Percentiles rank a stretch among this genome's conserved stretches.
Evolutionary conservation across 2,797 vertebrate genomes (phyloP).

Genomic region (Loriculus beryllinus): DNA sequence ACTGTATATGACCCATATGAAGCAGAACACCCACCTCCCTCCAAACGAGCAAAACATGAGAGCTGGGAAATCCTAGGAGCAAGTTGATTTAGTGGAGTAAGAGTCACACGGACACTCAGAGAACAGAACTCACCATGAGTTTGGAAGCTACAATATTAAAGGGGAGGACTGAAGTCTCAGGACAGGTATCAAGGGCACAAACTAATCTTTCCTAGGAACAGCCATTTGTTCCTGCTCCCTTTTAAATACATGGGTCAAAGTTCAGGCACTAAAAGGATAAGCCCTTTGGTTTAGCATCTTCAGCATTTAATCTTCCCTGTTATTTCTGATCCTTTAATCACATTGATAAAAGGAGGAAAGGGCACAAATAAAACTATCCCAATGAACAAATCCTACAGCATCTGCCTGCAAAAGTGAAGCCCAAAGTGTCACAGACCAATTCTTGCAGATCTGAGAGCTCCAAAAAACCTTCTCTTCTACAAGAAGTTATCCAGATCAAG

Average conservation of each 20-base stretch:
- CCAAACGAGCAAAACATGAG: neutral
- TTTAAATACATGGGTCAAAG: constrained; percentile 57
- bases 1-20: neutral
- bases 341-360: constrained; percentile 62
- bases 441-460: neutral
- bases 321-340: constrained; percentile 78
- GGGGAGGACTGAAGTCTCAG: neutral
- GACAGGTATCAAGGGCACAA: neutral
- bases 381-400: constrained; percentile 24
- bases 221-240: constrained; percentile 34
- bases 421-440: neutral
- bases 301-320: constrained; percentile 76
- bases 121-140: neutral
- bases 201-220: constrained; percentile 34
- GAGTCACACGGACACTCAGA: neutral
- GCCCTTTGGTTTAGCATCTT: constrained; percentile 64
- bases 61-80: neutral
- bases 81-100: neutral
- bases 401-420: neutral
- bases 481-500: neutral
- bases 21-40: neutral
- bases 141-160: neutral
- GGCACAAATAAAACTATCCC: constrained; percentile 38
- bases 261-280: constrained; percentile 75
- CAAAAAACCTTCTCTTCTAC: neutral